phyloP scores from a whole-genome alignment of 2,797 vertebrate species.

The Acanthurus leucopareius region DNA sequence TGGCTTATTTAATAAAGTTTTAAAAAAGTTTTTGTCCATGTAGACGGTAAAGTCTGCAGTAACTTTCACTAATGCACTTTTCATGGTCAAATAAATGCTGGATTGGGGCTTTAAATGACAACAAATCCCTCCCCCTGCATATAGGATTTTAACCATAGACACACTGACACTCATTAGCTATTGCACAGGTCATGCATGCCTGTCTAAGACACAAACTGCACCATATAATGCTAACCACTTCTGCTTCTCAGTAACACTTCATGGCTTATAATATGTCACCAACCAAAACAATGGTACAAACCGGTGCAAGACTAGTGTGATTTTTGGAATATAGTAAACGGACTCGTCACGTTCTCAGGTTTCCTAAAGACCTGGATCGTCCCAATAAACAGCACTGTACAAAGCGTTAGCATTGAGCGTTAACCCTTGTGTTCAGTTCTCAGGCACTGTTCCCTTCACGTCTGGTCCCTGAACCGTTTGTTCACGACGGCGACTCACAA shows the following conservation, averaged over 20 bases:
- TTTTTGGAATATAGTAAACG: conserved; percentile 51
- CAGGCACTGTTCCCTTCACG: conserved; percentile 66
- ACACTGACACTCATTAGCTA: conserved; percentile 66
- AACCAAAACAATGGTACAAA: conserved; percentile 48
- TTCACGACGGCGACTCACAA: conserved; percentile 41
- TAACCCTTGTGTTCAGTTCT: conserved; percentile 19
- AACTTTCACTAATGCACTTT: conserved; percentile 53
- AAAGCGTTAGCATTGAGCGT: conserved; percentile 11
- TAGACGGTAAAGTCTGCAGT: conserved; percentile 47
- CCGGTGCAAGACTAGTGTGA: conserved; percentile 52
- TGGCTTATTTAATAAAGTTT: conserved; percentile 72
- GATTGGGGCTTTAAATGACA: conserved; percentile 54
- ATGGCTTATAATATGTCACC: conserved; percentile 59
- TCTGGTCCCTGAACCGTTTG: conserved; percentile 62
- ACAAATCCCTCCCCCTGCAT: conserved; percentile 57
- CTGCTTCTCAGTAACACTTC: conserved; percentile 30
- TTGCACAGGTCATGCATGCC: conserved; percentile 75
- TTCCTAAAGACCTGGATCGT: conserved; percentile 29
- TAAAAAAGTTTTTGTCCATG: conserved; percentile 51
- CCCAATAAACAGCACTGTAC: conserved; percentile 10
- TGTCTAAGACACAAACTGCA: conserved; percentile 74
- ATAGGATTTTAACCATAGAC: conserved; percentile 52
- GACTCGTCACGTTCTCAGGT: conserved; percentile 30
- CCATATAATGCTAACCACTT: conserved; percentile 48
- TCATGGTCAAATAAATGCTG: conserved; percentile 57